phyloP scores from a whole-genome alignment of 2,888 invertebrate species.

The Pammene aurita region DNA sequence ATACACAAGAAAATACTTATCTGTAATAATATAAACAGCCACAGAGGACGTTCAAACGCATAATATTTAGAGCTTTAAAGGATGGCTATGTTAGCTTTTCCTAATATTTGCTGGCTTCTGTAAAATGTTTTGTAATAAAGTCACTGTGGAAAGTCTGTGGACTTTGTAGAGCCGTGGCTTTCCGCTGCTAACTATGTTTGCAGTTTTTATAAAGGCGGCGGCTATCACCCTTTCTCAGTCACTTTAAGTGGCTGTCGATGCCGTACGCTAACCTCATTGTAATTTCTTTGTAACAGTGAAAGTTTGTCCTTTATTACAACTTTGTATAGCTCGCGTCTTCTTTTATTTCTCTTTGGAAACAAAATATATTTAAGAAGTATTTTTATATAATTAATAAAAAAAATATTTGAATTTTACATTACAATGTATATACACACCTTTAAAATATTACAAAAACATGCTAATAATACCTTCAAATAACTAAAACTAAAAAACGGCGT shows the following conservation, averaged over 20 bases:
- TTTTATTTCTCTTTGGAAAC: conserved; percentile 1
- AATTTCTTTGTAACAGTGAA: conserved; percentile 39
- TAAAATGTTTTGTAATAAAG: conserved; percentile 47
- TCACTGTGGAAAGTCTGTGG: conserved; percentile 43
- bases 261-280: conserved; percentile 37
- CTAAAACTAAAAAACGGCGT: no score
- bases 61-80: conserved; percentile 24
- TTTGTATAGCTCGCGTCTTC: conserved; percentile 1
- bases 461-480: no score
- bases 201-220: conserved; percentile 52
- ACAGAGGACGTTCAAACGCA: conserved; percentile 23
- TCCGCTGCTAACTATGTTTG: conserved; percentile 55
- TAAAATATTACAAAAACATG: no score
- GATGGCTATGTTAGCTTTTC: neutral
- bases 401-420: no score
- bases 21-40: conserved; percentile 5
- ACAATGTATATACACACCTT: no score
- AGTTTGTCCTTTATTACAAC: conserved; percentile 17
- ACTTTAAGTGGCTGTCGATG: conserved; percentile 43
- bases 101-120: conserved; percentile 28
- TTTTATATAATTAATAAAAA: no score
- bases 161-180: conserved; percentile 38
- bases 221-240: conserved; percentile 46
- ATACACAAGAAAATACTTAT: neutral
- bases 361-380: neutral